Base-by-base conservation (phyloP, 1,140 invertebrate genomes). In the Macrobrachium rosenbergii region DNA sequence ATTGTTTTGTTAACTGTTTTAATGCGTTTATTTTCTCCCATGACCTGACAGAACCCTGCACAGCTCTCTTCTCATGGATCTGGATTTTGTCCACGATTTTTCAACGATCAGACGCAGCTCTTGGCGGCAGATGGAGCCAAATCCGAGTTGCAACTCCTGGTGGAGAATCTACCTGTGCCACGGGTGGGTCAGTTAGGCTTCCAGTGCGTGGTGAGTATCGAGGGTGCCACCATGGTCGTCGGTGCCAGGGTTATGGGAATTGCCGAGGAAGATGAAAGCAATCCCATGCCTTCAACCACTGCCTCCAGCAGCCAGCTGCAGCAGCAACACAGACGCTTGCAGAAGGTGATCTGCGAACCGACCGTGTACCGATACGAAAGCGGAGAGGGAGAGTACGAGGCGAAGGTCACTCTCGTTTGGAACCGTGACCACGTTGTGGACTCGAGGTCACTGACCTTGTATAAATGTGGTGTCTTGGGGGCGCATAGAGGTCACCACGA, bases 391-490 rank as follows among this genome's bases (percentile, higher is more conserved):
- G 96, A 98, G 92, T 96, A 97, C 91, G 95, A 96, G 92, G 97
- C 96, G 0, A 96, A 95, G 90, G 95, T 98, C 59, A 96, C 96
- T 87, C 95, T 98, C 58, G 95, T 97, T 28, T 98, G 97, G 97
- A 98, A 98, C 92, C 94, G 95, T 59, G 96, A 97, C 91, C 97
- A 98, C 91, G 96, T 97, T 91, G 95, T 98, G 67, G 97, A 98
- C 91, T 96, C 96, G 11, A 96, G 96, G 21, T 96, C 94, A 90
- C 95, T 99, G 73, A 96, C 96, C 28, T 92, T 99, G 58, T 99
- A 98, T 92, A 99, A 99, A 93, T 99, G 98, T 93, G 96, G 97
- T 92, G 96, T 98, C 80, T 92, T 99, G 82, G 98, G 97, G 17
- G 97, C 97, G 7, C 97, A 98, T 92, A 94, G 96, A 69, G 96